Evolutionary conservation across 2,113 vertebrate genomes (phyloP).

Genomic region (Psilopogon haemacephalus): DNA sequence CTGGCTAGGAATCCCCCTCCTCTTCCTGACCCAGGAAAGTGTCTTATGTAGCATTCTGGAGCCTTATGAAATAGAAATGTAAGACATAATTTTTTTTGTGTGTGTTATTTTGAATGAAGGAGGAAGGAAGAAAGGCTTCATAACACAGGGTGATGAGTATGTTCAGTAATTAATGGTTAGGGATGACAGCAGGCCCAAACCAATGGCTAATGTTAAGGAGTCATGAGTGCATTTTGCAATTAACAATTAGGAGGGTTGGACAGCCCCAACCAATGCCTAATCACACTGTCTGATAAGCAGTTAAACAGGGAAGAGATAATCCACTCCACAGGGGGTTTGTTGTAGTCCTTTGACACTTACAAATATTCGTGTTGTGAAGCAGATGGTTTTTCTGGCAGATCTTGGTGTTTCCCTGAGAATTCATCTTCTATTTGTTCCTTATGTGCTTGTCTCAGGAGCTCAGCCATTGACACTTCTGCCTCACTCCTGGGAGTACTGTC

Average conservation of each 20-base stretch:
- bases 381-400: slow-evolving; percentile 41
- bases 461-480: slow-evolving; percentile 70
- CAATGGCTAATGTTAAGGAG: neutral
- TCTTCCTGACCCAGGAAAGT: neutral
- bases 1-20: neutral
- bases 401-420: slow-evolving; percentile 78
- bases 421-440: slow-evolving; percentile 82
- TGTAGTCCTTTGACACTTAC: slow-evolving; percentile 60
- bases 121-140: neutral
- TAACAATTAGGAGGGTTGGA: neutral
- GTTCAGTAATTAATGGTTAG: neutral
- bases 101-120: neutral
- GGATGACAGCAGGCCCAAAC: neutral
- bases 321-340: accelerated
- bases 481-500: slow-evolving; percentile 83
- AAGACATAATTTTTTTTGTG: no score
- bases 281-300: neutral
- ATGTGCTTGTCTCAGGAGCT: slow-evolving; percentile 79
- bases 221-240: neutral
- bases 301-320: neutral
- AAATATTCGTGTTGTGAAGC: slow-evolving; percentile 63
- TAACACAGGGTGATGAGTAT: neutral
- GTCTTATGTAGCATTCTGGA: neutral
- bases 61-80: neutral
- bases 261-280: neutral